These are phyloP conservation scores for Mythimna loreyi DNA, from an alignment of 2,888 invertebrate genomes.

Conservation along the genomic window DNA sequence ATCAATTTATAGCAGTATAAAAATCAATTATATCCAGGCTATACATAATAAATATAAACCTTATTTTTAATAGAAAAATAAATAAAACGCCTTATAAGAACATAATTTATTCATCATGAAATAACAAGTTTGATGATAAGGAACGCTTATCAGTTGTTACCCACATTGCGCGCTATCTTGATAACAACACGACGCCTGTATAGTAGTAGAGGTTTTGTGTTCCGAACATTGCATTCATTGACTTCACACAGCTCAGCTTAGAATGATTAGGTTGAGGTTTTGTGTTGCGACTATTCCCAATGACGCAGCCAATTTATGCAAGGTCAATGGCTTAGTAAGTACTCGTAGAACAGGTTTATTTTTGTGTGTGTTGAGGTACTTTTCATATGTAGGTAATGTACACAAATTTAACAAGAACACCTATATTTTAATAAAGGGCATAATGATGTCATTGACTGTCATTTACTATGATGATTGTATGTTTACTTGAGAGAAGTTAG, in stretches of 20 bases:
- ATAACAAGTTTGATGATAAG: constrained; percentile 49
- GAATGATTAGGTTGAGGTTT: constrained; percentile 75
- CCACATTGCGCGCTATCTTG: constrained; percentile 57
- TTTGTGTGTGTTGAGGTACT: constrained; percentile 8
- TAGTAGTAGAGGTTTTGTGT: constrained; percentile 66
- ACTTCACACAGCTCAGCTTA: constrained; percentile 7
- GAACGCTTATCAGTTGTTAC: constrained; percentile 42
- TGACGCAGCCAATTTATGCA: constrained; percentile 60
- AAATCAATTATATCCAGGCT: neutral
- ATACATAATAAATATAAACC: neutral
- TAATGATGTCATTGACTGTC: neutral
- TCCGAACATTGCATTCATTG: constrained; percentile 63
- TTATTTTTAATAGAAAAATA: constrained; percentile 1
- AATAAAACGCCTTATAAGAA: constrained; percentile 3
- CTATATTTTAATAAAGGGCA: neutral
- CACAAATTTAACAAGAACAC: constrained; percentile 6
- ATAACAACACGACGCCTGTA: constrained; percentile 53
- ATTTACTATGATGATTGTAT: neutral
- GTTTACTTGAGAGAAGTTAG: neutral
- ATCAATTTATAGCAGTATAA: neutral
- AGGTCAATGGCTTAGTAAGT: constrained; percentile 60
- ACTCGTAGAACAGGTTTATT: constrained; percentile 46
- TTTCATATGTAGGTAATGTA: constrained; percentile 10
- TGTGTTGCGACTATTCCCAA: constrained; percentile 76
- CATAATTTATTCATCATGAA: constrained; percentile 30